These are phyloP conservation scores for Euzetes globulus DNA, from an alignment of 2,888 invertebrate genomes.

Conservation along the genomic window DNA sequence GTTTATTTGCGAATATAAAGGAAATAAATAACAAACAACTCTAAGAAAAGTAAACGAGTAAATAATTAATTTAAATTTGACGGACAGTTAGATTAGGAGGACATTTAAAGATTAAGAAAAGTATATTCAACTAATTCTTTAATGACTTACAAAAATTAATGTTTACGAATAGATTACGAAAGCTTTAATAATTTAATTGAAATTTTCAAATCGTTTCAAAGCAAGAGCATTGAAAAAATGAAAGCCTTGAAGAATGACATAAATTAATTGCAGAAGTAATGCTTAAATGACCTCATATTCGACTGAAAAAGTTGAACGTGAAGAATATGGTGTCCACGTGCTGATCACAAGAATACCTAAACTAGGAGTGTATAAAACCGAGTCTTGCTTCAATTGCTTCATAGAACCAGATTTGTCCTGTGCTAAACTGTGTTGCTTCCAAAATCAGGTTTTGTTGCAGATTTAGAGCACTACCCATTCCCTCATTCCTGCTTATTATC, in stretches of 20 bases:
- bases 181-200: neutral
- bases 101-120: no score
- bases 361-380: neutral
- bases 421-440: neutral
- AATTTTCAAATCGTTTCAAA: neutral
- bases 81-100: no score
- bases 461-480: neutral
- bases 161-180: no score
- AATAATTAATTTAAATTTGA: no score
- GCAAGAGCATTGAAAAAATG: neutral
- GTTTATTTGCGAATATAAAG: no score
- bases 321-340: constrained; percentile 16
- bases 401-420: constrained; percentile 1
- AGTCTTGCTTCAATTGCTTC: neutral
- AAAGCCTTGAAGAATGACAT: neutral
- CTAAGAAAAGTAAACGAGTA: no score
- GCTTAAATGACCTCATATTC: constrained; percentile 6
- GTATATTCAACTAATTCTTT: no score
- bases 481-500: neutral
- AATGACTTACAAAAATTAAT: no score
- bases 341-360: constrained; percentile 7
- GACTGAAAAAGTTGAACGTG: neutral
- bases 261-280: neutral
- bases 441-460: neutral
- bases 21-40: no score